Conservation (phyloP, 2,888 invertebrate species). For the Lomographa bimaculata region DNA sequence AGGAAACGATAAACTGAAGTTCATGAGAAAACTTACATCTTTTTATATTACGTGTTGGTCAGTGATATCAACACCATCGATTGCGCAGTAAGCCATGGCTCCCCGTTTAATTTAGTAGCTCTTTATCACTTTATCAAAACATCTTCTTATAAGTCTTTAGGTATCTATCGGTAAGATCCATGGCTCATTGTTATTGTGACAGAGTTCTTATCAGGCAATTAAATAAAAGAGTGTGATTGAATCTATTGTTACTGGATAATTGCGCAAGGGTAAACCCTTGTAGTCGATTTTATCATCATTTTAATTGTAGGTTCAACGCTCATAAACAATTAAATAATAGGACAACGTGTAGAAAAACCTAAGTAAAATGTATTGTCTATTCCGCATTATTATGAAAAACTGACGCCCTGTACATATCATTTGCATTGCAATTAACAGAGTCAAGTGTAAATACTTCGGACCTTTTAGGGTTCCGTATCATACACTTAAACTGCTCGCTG, state of each 20-base stretch:
- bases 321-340: constrained; percentile 5
- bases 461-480: too few species aligned
- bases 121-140: background rate
- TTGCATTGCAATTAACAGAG: too few species aligned
- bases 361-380: background rate
- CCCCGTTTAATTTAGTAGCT: too few species aligned
- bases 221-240: too few species aligned
- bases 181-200: constrained; percentile 8
- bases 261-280: constrained; percentile 7
- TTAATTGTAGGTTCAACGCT: constrained; percentile 15
- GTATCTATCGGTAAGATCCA: too few species aligned
- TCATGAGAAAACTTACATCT: constrained; percentile 25
- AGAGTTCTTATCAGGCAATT: too few species aligned
- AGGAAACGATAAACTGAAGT: constrained; percentile 24
- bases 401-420: too few species aligned
- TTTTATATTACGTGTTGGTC: constrained; percentile 33
- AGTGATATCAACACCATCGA: constrained; percentile 21
- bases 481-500: too few species aligned
- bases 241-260: constrained; percentile 17
- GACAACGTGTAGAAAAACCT: constrained; percentile 1
- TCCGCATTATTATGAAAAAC: background rate
- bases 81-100: too few species aligned
- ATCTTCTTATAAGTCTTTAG: background rate
- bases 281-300: constrained; percentile 5
- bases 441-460: too few species aligned